These are phyloP conservation scores for Achlya flavicornis DNA, from an alignment of 2,888 invertebrate species.

Conservation along the genomic window DNA sequence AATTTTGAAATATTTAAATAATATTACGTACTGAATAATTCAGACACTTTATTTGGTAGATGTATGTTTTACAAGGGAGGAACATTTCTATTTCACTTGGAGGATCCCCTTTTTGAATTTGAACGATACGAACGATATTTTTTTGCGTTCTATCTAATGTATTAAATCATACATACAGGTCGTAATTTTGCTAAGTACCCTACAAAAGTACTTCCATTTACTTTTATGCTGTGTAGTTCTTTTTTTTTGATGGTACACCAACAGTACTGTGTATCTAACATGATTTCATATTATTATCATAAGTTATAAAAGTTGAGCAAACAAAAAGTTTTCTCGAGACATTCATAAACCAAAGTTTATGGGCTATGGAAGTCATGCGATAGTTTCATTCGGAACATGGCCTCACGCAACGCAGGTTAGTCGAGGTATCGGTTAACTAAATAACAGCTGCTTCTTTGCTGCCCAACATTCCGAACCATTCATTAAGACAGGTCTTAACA, in stretches of 20 bases:
- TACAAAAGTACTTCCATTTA: background rate
- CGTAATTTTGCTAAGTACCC: no score
- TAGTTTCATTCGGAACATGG: slow-evolving; percentile 45
- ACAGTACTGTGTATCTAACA: background rate
- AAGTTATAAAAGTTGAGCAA: slow-evolving; percentile 43
- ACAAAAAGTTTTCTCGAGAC: slow-evolving; percentile 52
- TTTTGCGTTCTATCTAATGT: no score
- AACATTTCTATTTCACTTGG: no score
- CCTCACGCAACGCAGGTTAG: slow-evolving; percentile 60
- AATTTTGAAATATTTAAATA: no score
- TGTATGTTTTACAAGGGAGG: no score
- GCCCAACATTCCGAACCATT: no score
- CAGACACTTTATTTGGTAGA: no score
- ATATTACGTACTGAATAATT: no score
- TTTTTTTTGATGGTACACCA: background rate
- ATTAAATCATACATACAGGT: no score
- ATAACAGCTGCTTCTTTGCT: slow-evolving; percentile 22
- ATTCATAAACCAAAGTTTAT: slow-evolving; percentile 59
- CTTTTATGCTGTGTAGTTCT: background rate
- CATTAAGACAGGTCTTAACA: no score
- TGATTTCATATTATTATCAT: background rate
- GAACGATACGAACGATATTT: no score
- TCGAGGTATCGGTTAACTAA: slow-evolving; percentile 25
- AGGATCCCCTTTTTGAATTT: no score
- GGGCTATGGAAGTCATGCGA: slow-evolving; percentile 58